Evolutionary conservation across 2,888 invertebrate genomes (phyloP).

Genomic region (Troides aeacus): DNA sequence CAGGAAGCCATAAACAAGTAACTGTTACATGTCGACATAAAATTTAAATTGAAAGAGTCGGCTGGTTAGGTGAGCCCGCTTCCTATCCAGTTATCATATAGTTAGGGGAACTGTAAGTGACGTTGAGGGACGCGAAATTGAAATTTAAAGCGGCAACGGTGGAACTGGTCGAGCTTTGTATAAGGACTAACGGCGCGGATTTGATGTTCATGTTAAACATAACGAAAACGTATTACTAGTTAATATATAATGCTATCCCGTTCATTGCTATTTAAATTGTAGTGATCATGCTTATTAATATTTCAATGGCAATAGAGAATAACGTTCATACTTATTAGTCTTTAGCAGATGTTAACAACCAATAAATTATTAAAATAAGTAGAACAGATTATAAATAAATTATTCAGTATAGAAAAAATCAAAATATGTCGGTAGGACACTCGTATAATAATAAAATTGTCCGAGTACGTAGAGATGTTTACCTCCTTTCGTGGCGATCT

Average conservation of each 20-base stretch:
- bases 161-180: not conserved
- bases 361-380: too few relatives aligned
- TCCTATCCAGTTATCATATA: constrained; percentile 13
- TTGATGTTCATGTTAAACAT: constrained; percentile 1
- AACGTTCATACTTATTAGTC: too few relatives aligned
- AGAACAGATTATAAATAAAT: too few relatives aligned
- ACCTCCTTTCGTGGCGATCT: constrained; percentile 26
- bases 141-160: constrained; percentile 18
- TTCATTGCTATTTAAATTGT: too few relatives aligned
- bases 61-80: not conserved
- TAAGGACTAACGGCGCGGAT: not conserved
- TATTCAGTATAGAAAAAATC: too few relatives aligned
- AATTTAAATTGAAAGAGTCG: constrained; percentile 22
- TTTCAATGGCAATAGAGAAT: too few relatives aligned
- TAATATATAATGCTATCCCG: too few relatives aligned
- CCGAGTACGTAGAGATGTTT: not conserved
- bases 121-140: constrained; percentile 19
- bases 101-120: constrained; percentile 23
- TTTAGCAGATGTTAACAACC: too few relatives aligned
- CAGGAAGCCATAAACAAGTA: constrained; percentile 16
- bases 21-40: constrained; percentile 17
- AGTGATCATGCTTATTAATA: too few relatives aligned
- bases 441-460: not conserved
- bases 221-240: not conserved
- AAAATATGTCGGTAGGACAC: too few relatives aligned